Evolutionary conservation across 2,797 vertebrate species (phyloP).

Genomic region (Mus caroli): DNA sequence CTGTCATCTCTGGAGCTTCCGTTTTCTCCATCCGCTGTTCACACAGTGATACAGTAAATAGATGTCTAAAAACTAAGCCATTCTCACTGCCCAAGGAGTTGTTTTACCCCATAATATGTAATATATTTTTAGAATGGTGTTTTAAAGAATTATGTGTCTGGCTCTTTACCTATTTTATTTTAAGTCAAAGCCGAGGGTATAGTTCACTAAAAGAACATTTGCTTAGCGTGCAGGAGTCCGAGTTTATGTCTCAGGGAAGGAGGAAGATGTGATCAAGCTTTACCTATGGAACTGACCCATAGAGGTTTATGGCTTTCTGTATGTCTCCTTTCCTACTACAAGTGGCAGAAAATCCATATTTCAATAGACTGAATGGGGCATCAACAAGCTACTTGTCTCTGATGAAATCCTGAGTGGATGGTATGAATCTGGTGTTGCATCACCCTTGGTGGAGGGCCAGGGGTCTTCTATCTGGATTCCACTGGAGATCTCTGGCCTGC

Average conservation of each 20-base stretch:
- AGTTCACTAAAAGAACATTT: background rate
- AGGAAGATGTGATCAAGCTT: background rate
- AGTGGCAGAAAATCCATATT: background rate
- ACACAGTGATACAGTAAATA: background rate
- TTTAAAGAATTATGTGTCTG: background rate
- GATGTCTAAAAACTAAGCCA: background rate
- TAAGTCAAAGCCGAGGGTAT: background rate
- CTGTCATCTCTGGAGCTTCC: background rate
- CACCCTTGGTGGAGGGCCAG: too few relatives aligned
- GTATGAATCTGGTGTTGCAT: background rate
- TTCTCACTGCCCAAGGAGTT: background rate
- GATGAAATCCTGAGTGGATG: background rate
- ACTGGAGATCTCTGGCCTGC: background rate
- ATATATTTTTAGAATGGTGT: background rate
- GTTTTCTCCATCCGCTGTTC: background rate
- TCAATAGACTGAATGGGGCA: background rate
- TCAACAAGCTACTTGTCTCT: background rate
- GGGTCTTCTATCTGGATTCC: background rate
- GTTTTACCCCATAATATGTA: background rate
- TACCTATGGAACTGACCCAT: background rate
- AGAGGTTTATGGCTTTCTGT: background rate
- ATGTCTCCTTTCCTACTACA: background rate
- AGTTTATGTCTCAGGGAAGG: background rate
- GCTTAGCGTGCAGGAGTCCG: background rate
- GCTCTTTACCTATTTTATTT: background rate